Conservation (phyloP, 2,888 invertebrate species). For the Pseudococcus longispinus region DNA sequence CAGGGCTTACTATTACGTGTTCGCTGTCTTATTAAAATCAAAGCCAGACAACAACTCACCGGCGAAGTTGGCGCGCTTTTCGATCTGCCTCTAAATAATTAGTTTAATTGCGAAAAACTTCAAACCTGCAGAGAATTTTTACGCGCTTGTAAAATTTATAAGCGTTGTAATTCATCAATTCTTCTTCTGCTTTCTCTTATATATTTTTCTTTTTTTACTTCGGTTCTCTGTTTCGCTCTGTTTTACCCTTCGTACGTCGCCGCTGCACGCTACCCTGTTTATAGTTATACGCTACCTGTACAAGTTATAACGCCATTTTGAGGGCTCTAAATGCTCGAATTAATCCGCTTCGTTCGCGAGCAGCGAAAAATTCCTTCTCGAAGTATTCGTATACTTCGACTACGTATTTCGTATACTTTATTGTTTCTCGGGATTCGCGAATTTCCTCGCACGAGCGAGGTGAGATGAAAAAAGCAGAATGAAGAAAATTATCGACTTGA, state of each 20-base stretch:
- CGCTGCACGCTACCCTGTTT: not conserved
- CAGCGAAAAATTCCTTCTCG: not conserved
- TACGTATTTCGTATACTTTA: not conserved
- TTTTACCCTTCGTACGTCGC: not conserved
- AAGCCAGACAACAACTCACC: conserved; percentile 13
- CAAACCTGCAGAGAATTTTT: conserved; percentile 12
- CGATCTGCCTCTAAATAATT: conserved; percentile 4
- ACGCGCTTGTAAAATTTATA: conserved; percentile 9
- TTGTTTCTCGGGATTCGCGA: not conserved
- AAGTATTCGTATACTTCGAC: not conserved
- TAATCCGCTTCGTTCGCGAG: not conserved
- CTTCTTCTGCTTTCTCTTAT: not conserved
- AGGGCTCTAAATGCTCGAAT: not conserved
- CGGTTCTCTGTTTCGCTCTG: not conserved
- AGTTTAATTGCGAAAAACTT: conserved; percentile 23
- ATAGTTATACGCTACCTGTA: not conserved
- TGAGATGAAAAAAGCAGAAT: too few relatives aligned
- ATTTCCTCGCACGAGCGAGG: too few relatives aligned
- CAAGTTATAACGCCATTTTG: not conserved
- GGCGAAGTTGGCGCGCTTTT: conserved; percentile 1
- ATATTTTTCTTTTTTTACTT: conserved; percentile 4
- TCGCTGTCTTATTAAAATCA: conserved; percentile 23
- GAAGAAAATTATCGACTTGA: too few relatives aligned
- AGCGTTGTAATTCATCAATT: conserved; percentile 14
- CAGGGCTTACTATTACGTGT: conserved; percentile 3